Evolutionary conservation across 2,888 invertebrate genomes (phyloP), one percentile per base, ranked within the genome.

Genomic region (Atherix ibis): DNA sequence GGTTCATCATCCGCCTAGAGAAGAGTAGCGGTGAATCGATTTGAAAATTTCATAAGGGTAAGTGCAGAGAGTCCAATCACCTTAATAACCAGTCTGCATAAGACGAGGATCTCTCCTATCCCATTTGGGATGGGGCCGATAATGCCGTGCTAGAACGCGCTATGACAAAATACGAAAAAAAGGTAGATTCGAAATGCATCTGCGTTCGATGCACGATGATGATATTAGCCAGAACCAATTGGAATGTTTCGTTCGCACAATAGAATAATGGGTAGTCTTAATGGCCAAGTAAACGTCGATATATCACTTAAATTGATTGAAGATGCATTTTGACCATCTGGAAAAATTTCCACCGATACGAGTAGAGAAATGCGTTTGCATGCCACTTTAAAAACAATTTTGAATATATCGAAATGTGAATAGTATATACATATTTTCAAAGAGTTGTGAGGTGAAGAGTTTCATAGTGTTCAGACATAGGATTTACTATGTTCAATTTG

Each of bases 211-310:
- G 28, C 28, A 28, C 18, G 5, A 18, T 15, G 16, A 29, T 19
- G 36, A 36, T 36, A 34, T 39, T 39, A 32, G 36, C 39, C 39
- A 39, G 36, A 40, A 40, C 37, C 34, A 37, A 40, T 40, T 24
- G 37, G 30, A 40, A 31, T 29, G 30, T 30, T 13, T 27, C 18
- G 35, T 26, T 29, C 18, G 26, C 15, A 15, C 17, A 5, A 6
- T 30, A 18, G 24, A 31, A 26, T 29, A 30, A 25, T 30, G 15
- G 28, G 22, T 22, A 27, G 27, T 36, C 35, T 32, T 37, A 40
- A 40, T 40, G 35, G 37, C 37, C 40, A 37, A 32, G 37, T 40
- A 40, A 40, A 40, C 37, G 37, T 40, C 40, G 37, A 40, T 40
- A 40, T 40, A 37, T 40, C 37, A 40, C 37, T 40, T 32, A 37